These are phyloP conservation scores for Zeus faber DNA, from an alignment of 2,113 vertebrate species.

Conservation along the genomic window DNA sequence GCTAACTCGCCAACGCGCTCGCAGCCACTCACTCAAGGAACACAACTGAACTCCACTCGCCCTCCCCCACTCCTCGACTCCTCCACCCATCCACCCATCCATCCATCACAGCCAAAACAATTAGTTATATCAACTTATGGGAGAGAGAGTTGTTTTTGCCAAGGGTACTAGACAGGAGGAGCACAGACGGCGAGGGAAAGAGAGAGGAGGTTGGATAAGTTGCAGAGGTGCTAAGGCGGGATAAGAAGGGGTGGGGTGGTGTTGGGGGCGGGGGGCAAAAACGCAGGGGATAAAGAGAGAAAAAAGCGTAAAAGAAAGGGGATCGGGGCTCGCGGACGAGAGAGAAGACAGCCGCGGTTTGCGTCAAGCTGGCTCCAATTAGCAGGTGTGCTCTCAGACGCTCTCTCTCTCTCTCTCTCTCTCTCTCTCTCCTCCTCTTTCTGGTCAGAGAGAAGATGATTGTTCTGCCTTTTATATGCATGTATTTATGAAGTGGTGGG, in stretches of 20 bases:
- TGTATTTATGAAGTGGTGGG: conserved; percentile 99
- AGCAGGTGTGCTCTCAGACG: conserved; percentile 95
- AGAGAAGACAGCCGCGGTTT: conserved; percentile 86
- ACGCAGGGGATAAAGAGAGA: conserved; percentile 38
- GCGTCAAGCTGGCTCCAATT: conserved; percentile 97
- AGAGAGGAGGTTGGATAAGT: not conserved
- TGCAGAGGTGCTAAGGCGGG: conserved; percentile 27
- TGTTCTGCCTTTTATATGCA: conserved; percentile 85
- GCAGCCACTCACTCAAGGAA: conserved; percentile 91
- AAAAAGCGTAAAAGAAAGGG: not conserved
- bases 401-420: conserved; percentile 70
- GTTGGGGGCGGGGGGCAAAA: conserved; percentile 1
- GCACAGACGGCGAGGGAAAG: conserved; percentile 55
- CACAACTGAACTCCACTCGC: conserved; percentile 27
- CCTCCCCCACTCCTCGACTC: conserved; percentile 1
- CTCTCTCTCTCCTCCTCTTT: conserved; percentile 55
- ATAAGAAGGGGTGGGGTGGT: not conserved
- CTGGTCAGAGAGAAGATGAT: conserved; percentile 59
- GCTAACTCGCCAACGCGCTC: conserved; percentile 97
- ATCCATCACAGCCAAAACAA: conserved; percentile 74
- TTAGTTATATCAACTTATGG: conserved; percentile 79
- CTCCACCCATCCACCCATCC: conserved; percentile 8
- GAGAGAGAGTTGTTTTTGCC: conserved; percentile 51
- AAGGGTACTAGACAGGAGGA: conserved; percentile 56
- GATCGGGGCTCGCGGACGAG: conserved; percentile 56